Base-by-base conservation (phyloP, 2,797 vertebrate species). In the Coregonus suidteri region DNA sequence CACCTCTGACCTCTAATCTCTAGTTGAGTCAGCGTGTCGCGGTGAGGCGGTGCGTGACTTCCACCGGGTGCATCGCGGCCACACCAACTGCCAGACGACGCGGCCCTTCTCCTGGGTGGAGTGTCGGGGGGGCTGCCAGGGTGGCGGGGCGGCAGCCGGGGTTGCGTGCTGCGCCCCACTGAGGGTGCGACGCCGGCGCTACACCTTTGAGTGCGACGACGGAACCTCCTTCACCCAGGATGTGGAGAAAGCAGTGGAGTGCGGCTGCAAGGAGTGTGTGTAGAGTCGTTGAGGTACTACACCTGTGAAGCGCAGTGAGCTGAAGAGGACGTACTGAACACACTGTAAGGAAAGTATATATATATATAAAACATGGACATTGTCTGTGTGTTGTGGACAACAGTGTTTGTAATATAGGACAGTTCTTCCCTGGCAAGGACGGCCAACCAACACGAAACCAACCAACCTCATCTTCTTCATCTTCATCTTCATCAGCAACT, bases 171-270 rank as follows among this genome's bases (percentile, higher is more conserved):
- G 97, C 87, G 88, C 91, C 0, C 95, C 95, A 3, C 91, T 96
- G 88, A 93, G 95, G 85, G 91, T 95, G 52, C 93, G 95, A 70
- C 95, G 96, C 85, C 91, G 96, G 82, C 95, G 95, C 80, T 92
- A 96, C 0, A 83, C 93, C 85, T 97, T 97, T 0, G 93, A 96
- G 78, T 98, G 97, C 88, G 95, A 96, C 77, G 95, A 98, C 0
- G 96, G 96, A 0, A 95, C 94, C 0, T 96, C 96, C 14, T 96
- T 97, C 3, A 94, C 94, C 1, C 96, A 97, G 89, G 96, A 98
- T 71, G 95, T 98, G 91, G 96, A 97, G 93, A 97, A 96, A 81
- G 94, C 96, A 30, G 95, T 97, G 94, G 91, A 93, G 37, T 93
- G 92, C 18, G 92, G 91, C 83, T 93, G 92, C 85, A 93, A 90